Evolutionary conservation across 2,113 vertebrate genomes (phyloP), one percentile per base, ranked within the genome.

Genomic region (Nestor notabilis): DNA sequence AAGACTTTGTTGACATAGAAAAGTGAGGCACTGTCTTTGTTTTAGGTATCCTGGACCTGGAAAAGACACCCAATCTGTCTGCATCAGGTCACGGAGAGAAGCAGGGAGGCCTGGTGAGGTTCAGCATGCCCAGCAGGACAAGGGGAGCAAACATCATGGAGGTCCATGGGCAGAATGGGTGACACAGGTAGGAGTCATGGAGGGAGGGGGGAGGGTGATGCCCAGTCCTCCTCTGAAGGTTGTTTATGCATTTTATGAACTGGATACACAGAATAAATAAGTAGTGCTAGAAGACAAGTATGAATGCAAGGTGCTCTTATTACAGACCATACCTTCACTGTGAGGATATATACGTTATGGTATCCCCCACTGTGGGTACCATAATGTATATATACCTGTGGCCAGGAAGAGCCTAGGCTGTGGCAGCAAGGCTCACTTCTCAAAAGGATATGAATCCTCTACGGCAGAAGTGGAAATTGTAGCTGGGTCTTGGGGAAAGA

Each of bases 101-200:
- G 10, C 8, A 41, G 29, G 10, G 10, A 58, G 18, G 37, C 23
- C 28, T 18, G 17, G 8, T 35, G 41, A 77, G 20, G 43, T 7
- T 66, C 31, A 50, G 24, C 8, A 17, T 0, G 1, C 4, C 28
- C 0, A 0, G 33, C 17, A 78, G 46, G 37, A 41, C 16, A 56
- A 56, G 15, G 28, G 33, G 20, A 77, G 14, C 6, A 64, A 29
- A 14, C 6, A 46, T 28, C 47, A 10, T 15, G 19, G 55, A 49
- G 4, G 7, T 53, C 33, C 50, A 9, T 0, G 4, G 8, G 6
- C 17, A 37, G 21, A 52, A 50, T 11, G 20, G 10, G 17, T 76
- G 24, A 39, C 39, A n/a, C 8, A 25, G 39, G 15, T 17, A 33
- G 25, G 31, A 56, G 8, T 7, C 3, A 2, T 7, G 23, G 33